phyloP scores from a whole-genome alignment of 2,888 invertebrate species.

The Sericinus montela region DNA sequence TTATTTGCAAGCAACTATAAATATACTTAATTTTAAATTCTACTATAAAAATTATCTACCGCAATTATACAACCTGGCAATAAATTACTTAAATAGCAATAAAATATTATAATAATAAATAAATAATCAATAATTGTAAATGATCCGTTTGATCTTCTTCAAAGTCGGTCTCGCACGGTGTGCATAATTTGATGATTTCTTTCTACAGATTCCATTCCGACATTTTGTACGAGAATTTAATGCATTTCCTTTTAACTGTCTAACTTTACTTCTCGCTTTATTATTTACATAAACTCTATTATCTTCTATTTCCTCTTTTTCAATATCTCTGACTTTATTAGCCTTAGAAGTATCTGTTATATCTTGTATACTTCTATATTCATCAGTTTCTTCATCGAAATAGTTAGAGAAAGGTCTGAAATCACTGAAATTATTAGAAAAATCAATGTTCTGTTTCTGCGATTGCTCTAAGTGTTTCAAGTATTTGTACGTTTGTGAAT shows the following conservation, averaged over 20 bases:
- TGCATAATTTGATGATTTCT: constrained; percentile 35
- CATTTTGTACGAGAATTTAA: constrained; percentile 38
- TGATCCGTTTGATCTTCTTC: constrained; percentile 45
- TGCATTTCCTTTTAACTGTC: constrained; percentile 34
- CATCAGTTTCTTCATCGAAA: constrained; percentile 35
- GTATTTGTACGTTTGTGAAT: constrained; percentile 62
- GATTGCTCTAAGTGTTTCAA: constrained; percentile 53
- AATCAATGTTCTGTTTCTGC: constrained; percentile 36
- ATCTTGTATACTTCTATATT: constrained; percentile 24
- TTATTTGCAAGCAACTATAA: too few relatives aligned
- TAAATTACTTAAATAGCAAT: too few relatives aligned
- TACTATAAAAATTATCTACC: too few relatives aligned
- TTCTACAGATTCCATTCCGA: constrained; percentile 47
- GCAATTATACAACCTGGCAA: too few relatives aligned
- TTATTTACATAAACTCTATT: constrained; percentile 16
- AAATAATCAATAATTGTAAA: constrained; percentile 9
- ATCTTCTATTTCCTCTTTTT: constrained; percentile 8
- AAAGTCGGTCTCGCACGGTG: constrained; percentile 47
- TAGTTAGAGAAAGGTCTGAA: constrained; percentile 37
- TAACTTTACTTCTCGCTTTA: constrained; percentile 32
- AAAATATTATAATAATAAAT: too few relatives aligned
- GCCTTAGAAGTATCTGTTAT: constrained; percentile 31
- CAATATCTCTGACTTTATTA: constrained; percentile 45
- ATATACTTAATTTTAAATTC: too few relatives aligned
- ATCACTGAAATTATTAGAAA: constrained; percentile 30